Conservation (phyloP, 2,888 invertebrate species). For the Brachyptera risi region DNA sequence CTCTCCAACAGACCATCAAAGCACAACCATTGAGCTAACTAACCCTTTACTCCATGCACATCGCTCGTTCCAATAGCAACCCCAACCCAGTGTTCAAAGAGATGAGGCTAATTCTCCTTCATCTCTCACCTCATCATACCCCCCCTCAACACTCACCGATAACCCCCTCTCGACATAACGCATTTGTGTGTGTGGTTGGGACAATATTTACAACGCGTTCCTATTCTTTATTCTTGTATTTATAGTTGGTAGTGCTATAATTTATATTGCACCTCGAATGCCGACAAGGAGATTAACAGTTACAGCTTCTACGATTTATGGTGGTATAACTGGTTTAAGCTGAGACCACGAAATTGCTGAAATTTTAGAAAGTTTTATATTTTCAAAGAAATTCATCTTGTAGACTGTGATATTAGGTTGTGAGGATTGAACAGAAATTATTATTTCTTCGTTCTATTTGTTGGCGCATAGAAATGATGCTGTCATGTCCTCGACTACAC, state of each 20-base stretch:
- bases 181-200: constrained; percentile 13
- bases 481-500: background rate
- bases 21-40: background rate
- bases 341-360: constrained; percentile 16
- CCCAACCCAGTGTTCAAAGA: constrained; percentile 17
- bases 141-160: background rate
- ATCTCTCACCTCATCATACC: background rate
- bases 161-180: background rate
- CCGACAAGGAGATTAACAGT: constrained; percentile 26
- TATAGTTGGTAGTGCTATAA: constrained; percentile 23
- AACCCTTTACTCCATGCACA: constrained; percentile 4
- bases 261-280: constrained; percentile 18
- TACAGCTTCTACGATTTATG: constrained; percentile 10
- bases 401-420: background rate
- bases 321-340: no score
- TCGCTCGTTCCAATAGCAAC: constrained; percentile 12
- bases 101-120: constrained; percentile 18
- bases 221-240: constrained; percentile 18
- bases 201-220: constrained; percentile 23
- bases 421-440: background rate
- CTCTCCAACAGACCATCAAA: background rate
- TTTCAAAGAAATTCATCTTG: background rate
- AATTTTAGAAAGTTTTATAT: background rate
- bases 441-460: background rate
- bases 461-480: no score